These are phyloP conservation scores for Hydrolagus affinis DNA, from an alignment of 2,113 vertebrate species.

Conservation along the genomic window DNA sequence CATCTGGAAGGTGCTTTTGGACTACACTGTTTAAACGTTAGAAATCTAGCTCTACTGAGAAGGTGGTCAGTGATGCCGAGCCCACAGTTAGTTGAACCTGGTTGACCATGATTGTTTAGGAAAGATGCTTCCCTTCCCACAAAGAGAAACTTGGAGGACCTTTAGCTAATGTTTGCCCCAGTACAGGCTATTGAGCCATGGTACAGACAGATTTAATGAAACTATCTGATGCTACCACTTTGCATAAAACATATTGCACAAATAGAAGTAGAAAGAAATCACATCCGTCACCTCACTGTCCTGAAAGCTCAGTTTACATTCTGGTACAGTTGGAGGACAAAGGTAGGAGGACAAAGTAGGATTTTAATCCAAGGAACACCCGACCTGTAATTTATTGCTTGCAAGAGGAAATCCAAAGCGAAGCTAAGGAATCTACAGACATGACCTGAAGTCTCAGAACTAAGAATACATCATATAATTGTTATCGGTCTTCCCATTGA, in stretches of 20 bases:
- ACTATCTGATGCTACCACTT: slow-evolving; percentile 4
- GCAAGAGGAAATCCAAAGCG: background rate
- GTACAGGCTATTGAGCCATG: too few relatives aligned
- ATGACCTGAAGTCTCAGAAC: slow-evolving; percentile 28
- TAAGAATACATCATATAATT: background rate
- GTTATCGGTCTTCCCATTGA: slow-evolving; percentile 38
- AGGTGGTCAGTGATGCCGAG: background rate
- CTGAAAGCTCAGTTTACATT: slow-evolving; percentile 13
- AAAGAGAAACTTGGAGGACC: too few relatives aligned
- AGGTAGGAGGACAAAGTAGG: slow-evolving; percentile 3
- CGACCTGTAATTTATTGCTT: slow-evolving; percentile 34
- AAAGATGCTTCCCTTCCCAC: background rate
- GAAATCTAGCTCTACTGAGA: background rate
- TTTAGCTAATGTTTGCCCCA: too few relatives aligned
- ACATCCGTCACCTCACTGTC: background rate
- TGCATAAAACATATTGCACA: background rate
- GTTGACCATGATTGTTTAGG: background rate
- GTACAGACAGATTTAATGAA: slow-evolving; percentile 5
- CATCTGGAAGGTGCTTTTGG: background rate
- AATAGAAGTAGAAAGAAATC: background rate
- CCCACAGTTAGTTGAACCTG: background rate
- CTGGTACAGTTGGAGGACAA: background rate
- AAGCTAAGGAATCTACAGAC: slow-evolving; percentile 33
- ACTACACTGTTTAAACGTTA: background rate
- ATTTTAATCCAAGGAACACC: slow-evolving; percentile 23